Evolutionary conservation across 2,113 vertebrate genomes (phyloP).

Genomic region (Prunella fulvescens): DNA sequence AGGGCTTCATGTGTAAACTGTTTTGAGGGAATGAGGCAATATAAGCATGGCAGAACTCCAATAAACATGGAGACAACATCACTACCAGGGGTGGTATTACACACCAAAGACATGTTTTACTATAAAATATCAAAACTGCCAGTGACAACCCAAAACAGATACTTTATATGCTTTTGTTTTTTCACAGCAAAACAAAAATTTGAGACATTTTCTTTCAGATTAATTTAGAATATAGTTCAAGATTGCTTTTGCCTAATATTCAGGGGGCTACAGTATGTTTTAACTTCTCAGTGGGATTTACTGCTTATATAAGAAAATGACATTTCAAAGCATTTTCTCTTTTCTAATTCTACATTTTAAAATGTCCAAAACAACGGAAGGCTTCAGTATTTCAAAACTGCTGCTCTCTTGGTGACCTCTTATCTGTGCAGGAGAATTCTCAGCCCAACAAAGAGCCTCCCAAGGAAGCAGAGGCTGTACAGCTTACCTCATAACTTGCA

Average conservation of each 20-base stretch:
- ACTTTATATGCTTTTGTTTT: not conserved
- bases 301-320: not conserved
- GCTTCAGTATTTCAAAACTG: not conserved
- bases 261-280: not conserved
- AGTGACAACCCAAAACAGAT: not conserved
- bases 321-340: not conserved
- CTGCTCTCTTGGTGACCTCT: not conserved
- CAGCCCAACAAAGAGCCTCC: not conserved
- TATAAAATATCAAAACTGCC: not conserved
- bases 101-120: not conserved
- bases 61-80: not conserved
- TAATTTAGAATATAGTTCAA: not conserved
- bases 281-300: not conserved
- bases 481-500: conserved; percentile 56
- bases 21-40: not conserved
- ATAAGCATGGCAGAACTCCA: not conserved
- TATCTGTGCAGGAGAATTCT: not conserved
- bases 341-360: not conserved
- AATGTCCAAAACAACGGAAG: not conserved
- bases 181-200: not conserved
- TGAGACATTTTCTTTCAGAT: not conserved
- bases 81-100: not conserved
- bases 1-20: not conserved
- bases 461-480: not conserved
- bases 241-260: not conserved